phyloP scores from a whole-genome alignment of 2,888 invertebrate species.

The Pilophorus perplexus region DNA sequence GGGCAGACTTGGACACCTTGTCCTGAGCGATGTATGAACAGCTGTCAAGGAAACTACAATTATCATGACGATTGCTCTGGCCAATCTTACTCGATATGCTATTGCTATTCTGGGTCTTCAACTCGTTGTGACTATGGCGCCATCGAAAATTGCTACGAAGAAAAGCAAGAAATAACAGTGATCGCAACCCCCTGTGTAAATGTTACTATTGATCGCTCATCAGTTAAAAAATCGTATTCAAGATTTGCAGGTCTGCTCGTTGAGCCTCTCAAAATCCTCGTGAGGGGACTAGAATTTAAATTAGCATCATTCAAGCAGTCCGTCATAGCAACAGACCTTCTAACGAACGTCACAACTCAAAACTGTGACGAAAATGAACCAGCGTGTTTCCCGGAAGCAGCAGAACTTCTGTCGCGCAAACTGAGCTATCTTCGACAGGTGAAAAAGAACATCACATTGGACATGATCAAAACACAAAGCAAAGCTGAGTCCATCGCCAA shows the following conservation, averaged over 20 bases:
- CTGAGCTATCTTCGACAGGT: not conserved
- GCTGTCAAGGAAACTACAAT: constrained; percentile 3
- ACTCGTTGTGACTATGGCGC: not conserved
- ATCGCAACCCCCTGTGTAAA: not conserved
- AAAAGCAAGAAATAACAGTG: not conserved
- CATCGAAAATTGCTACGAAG: not conserved
- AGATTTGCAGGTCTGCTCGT: not conserved
- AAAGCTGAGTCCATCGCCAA: not conserved
- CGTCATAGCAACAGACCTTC: not conserved
- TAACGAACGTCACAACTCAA: not conserved
- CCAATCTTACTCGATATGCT: not conserved
- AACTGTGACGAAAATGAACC: not conserved
- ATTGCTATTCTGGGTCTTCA: not conserved
- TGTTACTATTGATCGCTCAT: not conserved
- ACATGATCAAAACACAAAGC: constrained; percentile 4
- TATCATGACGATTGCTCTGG: not conserved
- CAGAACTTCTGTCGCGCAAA: not conserved
- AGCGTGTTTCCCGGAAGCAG: constrained; percentile 2
- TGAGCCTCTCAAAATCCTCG: constrained; percentile 1
- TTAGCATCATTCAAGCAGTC: not conserved
- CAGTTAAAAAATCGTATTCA: not conserved
- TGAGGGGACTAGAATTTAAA: not conserved
- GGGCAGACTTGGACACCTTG: not conserved
- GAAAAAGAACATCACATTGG: constrained; percentile 5
- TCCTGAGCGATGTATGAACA: not conserved